Evolutionary conservation across 2,797 vertebrate genomes (phyloP), one percentile per base, ranked within the genome.

Genomic region (Sparus aurata): DNA sequence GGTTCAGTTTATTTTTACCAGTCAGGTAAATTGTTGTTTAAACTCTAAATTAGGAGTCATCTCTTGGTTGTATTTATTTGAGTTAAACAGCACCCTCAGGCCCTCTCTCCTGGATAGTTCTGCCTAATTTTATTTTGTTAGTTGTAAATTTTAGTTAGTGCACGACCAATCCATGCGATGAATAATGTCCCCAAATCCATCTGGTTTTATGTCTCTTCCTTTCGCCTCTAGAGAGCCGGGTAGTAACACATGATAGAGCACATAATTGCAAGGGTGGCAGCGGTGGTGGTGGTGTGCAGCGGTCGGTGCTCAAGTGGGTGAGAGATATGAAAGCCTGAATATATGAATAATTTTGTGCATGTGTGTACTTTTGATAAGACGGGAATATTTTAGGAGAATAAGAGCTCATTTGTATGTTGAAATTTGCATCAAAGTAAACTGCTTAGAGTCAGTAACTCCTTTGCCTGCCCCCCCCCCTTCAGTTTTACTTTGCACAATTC

Each of bases 271-370:
- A 66, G 22, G 10, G 27, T 11, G 47, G 30, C 30, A 30, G 30
- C 30, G 27, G 27, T 5, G 5, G 30, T 30, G 30, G 30, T 57
- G 69, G 69, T 73, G 66, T 53, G 73, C 53, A 54, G 22, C 52
- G 41, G 64, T 80, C 55, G 76, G 68, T 83, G 70, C 61, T 38
- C 34, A 70, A 73, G 72, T 75, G 75, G 75, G 72, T 69, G 52
- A 60, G 62, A 71, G 62, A 80, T 83, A 73, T 61, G 75, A 78
- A 66, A 85, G 45, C 38, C 53, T 61, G 82, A 84, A 88, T 88
- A 80, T 61, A 86, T 87, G 81, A 91, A 88, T 87, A 74, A 79
- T 83, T 77, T 59, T 55, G 23, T 53, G 61, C n/a, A 45, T 83
- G 47, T 82, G 69, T 74, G 52, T 72, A 45, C 52, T 75, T 81